Evolutionary conservation across 2,888 invertebrate genomes (phyloP), one percentile per base, ranked within the genome.

Genomic region (Megastigmus dorsalis): DNA sequence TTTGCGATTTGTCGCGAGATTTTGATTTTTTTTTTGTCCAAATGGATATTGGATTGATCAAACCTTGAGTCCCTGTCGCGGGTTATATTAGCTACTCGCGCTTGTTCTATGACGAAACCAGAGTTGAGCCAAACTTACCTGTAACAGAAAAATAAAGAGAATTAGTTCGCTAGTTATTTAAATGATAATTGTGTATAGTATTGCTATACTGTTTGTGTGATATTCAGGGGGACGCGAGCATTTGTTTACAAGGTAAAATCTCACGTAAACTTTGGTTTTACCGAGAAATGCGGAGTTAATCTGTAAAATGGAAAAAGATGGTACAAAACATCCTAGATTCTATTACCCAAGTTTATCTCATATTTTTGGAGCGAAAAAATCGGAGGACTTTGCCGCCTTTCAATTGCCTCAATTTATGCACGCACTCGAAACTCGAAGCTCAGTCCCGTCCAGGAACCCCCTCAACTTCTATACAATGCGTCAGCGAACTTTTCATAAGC

Each of bases 381-480:
- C 18, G n/a, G 36, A 45, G 3, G 26, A 45, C 54, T 33, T 18
- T 15, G 15, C 15, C 63, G 38, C 20, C 50, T 59, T 59, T 70
- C 54, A 52, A 54, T 54, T 70, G 43, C 54, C 62, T 62, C 43
- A 70, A 62, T 70, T 70, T 70, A 70, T 62, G 60, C 70, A 45
- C 54, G 45, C 26, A 6, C 50, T 60, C 23, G 52, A 15, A 23
- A 6, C 60, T n/a, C 13, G 52, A 28, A 18, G 13, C 13, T 23
- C n/a, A n/a, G n/a, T n/a, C n/a, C n/a, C n/a, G n/a, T n/a, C n/a
- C n/a, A n/a, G n/a, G n/a, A n/a, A n/a, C n/a, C n/a, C n/a, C n/a
- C n/a, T n/a, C n/a, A n/a, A n/a, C n/a, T n/a, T n/a, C n/a, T n/a
- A n/a, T n/a, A n/a, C n/a, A n/a, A n/a, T n/a, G n/a, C n/a, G n/a